Percentiles rank a stretch among this genome's conserved stretches.
Conservation (phyloP, 1,140 invertebrate genomes). For the Ostrea denselamellosa region DNA sequence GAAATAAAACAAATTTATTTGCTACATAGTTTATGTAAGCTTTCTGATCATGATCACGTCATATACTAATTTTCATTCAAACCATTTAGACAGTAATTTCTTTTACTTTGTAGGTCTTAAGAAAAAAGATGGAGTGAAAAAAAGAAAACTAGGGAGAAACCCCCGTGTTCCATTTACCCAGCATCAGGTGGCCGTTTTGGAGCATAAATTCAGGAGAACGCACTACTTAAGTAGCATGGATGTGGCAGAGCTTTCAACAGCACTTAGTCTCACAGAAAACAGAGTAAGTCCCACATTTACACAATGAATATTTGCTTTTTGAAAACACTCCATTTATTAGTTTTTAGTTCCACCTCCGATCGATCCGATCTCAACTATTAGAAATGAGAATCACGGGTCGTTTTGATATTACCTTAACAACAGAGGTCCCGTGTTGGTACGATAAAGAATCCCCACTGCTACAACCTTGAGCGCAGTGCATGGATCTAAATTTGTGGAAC, state of each 20-base stretch:
- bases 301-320: not conserved
- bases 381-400: too few species aligned
- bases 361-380: too few species aligned
- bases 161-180: constrained; percentile 84
- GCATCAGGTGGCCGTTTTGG: constrained; percentile 82
- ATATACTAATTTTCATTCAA: too few species aligned
- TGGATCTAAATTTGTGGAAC: too few species aligned
- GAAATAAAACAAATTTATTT: too few species aligned
- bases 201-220: constrained; percentile 82
- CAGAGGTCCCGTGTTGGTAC: too few species aligned
- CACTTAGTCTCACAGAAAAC: constrained; percentile 83
- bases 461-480: too few species aligned
- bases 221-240: constrained; percentile 83
- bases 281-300: constrained; percentile 79
- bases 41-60: too few species aligned
- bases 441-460: too few species aligned
- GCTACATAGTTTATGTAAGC: too few species aligned
- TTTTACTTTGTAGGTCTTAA: constrained; percentile 63
- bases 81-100: not conserved
- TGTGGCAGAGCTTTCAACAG: constrained; percentile 81
- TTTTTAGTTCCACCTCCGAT: too few species aligned
- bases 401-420: too few species aligned
- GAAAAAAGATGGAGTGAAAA: constrained; percentile 77
- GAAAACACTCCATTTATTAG: not conserved
- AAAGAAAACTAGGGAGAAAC: constrained; percentile 81